Evolutionary conservation across 2,113 vertebrate genomes (phyloP), one percentile per base, ranked within the genome.

Genomic region (Semicossyphus pulcher): DNA sequence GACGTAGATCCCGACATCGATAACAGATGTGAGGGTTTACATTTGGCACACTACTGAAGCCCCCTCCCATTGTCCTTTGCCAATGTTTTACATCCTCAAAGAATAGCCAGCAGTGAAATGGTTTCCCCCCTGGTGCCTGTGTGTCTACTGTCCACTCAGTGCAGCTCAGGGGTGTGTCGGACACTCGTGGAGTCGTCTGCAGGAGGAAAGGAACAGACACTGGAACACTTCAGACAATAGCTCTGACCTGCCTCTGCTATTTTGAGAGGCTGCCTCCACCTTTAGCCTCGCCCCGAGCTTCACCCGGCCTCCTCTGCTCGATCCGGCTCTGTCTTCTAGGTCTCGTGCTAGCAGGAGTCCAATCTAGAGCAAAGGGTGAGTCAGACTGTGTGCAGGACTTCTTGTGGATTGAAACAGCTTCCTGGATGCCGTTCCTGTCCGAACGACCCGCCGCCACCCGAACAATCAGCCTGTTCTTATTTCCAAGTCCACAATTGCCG

Each of bases 41-140:
- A 60, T 71, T 49, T 58, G 60, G 45, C 59, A 36, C 16, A n/a
- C 42, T 67, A 16, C 14, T 72, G 61, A 48, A 52, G 47, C 20
- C 7, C 9, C 36, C 42, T 59, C 23, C 71, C 64, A 68, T 78
- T 77, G 71, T 87, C 58, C 44, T 28, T 21, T 61, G 34, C 25
- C 25, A 66, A 23, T 7, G 7, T 44, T 80, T 76, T 68, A 77
- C 73, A 25, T 61, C 52, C 58, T 75, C 28, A 86, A 78, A 52
- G 76, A 83, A 82, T 81, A 57, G 77, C 48, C 1, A 75, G 74
- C 63, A 70, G 81, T 36, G 45, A 10, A 76, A 49, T 6, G 0
- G 72, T 45, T 88, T 87, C 87, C 88, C 80, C 25, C 71, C 62
- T 83, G 91, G 91, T 91, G 91, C 91, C 89, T 77, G 62, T 60